Evolutionary conservation across 2,888 invertebrate genomes (phyloP), one percentile per base, ranked within the genome.

Genomic region (Scaptomyza polygonia): DNA sequence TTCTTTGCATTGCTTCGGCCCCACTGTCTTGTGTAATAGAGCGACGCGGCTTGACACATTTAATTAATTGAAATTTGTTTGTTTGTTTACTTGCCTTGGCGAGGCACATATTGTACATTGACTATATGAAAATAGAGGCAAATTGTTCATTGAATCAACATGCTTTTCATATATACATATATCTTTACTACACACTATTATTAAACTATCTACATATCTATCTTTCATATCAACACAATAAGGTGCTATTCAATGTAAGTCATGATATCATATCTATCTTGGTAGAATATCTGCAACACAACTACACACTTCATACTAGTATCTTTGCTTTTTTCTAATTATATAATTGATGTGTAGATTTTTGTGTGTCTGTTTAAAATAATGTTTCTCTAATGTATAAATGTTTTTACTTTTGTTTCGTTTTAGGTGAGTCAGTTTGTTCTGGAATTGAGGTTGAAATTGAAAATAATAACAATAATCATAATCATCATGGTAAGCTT

Each of bases 391-490:
- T 81, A 67, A 77, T 61, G 44, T 39, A 43, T 34, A 39, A 45
- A 47, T 66, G 40, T 56, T 62, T 77, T 62, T 64, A 67, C 32
- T 68, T 67, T 49, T 83, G 36, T 82, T 74, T 75, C 71, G 63
- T 90, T 90, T 77, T 86, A 91, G 91, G 91, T 91, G 91, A 91
- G 91, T 91, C 91, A 89, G 91, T 91, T 91, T 91, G 91, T 91
- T 91, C 91, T 89, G 91, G 91, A 91, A 90, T 90, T 90, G 91
- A 91, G 90, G 91, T 91, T 91, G 91, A 91, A 91, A 91, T 91
- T 91, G 91, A 91, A 91, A 91, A 91, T 91, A 91, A 91, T 91
- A 91, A 91, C 90, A 90, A 90, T 90, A 89, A 91, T 91, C 90
- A 90, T 90, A 88, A 87, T 88, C 88, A 89, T 91, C 90, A 90